Conservation (phyloP, 1,140 invertebrate species). For the Caenorhabditis elegans region DNA sequence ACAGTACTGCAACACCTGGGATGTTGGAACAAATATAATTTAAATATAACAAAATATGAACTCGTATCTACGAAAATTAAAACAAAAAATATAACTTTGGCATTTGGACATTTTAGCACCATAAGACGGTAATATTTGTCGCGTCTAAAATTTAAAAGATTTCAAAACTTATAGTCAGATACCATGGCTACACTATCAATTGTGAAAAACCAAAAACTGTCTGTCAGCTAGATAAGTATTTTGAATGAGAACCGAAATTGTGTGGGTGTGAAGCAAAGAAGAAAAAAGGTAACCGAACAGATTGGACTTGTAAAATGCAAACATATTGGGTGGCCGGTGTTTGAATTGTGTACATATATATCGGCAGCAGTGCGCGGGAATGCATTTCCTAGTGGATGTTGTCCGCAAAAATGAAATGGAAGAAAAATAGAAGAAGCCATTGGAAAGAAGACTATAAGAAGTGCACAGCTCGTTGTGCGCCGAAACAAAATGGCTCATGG, state of each 20-base stretch:
- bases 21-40: no score
- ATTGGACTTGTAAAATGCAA: slow-evolving; percentile 27
- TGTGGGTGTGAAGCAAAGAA: neutral
- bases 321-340: slow-evolving; percentile 29
- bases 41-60: no score
- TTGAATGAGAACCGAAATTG: neutral
- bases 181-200: no score
- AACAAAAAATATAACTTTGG: no score
- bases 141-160: no score
- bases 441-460: neutral
- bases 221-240: no score
- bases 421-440: neutral
- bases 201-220: no score
- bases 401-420: neutral
- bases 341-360: slow-evolving; percentile 24
- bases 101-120: no score
- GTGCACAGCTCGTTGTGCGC: neutral
- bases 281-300: neutral
- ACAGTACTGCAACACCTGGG: no score
- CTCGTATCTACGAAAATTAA: no score
- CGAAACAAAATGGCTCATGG: slow-evolving; percentile 17
- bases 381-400: slow-evolving; percentile 29
- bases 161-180: no score
- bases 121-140: no score
- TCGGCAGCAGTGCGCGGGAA: neutral